phyloP scores from a whole-genome alignment of 2,113 vertebrate species.

The Psophia crepitans region DNA sequence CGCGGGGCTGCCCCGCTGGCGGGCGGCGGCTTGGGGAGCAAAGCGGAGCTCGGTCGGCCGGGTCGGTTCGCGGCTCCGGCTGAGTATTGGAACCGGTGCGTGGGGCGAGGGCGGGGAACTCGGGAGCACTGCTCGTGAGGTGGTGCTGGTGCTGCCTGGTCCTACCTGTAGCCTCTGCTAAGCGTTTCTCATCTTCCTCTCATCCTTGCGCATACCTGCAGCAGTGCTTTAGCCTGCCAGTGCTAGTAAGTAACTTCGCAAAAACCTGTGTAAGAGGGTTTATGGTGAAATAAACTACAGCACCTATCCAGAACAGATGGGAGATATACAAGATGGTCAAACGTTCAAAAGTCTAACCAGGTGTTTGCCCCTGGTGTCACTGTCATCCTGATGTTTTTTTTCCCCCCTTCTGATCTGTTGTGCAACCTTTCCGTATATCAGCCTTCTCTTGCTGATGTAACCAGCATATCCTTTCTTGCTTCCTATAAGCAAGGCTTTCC shows the following conservation, averaged over 20 bases:
- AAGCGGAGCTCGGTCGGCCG: background rate
- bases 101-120: background rate
- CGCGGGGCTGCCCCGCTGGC: background rate
- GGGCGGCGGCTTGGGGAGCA: background rate
- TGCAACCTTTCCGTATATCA: background rate
- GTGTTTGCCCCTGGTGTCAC: background rate
- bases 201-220: fast-evolving
- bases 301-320: background rate
- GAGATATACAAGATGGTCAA: background rate
- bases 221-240: background rate
- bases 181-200: background rate
- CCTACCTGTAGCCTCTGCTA: background rate
- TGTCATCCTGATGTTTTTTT: background rate
- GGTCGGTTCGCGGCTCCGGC: background rate
- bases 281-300: background rate
- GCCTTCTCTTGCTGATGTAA: conserved; percentile 3
- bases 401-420: background rate
- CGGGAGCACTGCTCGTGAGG: fast-evolving
- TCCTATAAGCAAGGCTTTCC: background rate
- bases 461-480: background rate
- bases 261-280: background rate
- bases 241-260: background rate
- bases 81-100: background rate
- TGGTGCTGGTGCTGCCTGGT: background rate
- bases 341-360: background rate